phyloP scores from a whole-genome alignment of 2,888 invertebrate species.

The Calephelis perditalis region DNA sequence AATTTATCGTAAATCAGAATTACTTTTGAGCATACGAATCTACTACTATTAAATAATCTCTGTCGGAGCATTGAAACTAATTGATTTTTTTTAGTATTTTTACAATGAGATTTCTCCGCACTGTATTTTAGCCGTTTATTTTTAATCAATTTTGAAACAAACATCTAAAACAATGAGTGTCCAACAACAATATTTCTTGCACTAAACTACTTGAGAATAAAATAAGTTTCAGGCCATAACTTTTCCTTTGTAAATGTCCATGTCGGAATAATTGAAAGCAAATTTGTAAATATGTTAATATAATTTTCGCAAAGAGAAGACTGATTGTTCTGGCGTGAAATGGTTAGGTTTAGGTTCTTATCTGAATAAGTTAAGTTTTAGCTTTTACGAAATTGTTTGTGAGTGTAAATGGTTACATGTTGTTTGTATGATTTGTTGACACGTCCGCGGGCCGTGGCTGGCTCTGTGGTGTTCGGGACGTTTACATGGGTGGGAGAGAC shows the following conservation, averaged over 20 bases:
- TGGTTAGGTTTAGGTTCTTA: conserved; percentile 63
- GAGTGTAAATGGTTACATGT: conserved; percentile 13
- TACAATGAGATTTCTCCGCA: too few species aligned
- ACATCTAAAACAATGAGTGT: too few species aligned
- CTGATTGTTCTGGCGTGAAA: conserved; percentile 71
- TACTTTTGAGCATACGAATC: too few species aligned
- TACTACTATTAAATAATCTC: too few species aligned
- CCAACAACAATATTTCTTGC: too few species aligned
- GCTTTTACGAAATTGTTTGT: conserved; percentile 20
- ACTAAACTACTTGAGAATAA: neutral
- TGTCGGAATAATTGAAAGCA: conserved; percentile 30
- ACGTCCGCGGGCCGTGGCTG: neutral
- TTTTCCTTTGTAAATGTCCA: conserved; percentile 36
- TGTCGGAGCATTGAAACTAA: too few species aligned
- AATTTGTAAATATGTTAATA: conserved; percentile 56
- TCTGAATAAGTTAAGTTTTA: conserved; percentile 62
- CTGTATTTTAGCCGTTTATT: too few species aligned
- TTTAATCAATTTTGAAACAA: too few species aligned
- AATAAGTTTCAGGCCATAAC: conserved; percentile 29
- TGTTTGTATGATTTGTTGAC: conserved; percentile 7
- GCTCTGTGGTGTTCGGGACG: neutral
- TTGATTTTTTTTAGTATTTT: too few species aligned
- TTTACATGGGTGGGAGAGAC: neutral
- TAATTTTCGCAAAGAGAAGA: conserved; percentile 76
- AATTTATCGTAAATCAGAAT: too few species aligned